Evolutionary conservation across 1,140 invertebrate species (phyloP).

Genomic region (Nephotettix cincticeps): DNA sequence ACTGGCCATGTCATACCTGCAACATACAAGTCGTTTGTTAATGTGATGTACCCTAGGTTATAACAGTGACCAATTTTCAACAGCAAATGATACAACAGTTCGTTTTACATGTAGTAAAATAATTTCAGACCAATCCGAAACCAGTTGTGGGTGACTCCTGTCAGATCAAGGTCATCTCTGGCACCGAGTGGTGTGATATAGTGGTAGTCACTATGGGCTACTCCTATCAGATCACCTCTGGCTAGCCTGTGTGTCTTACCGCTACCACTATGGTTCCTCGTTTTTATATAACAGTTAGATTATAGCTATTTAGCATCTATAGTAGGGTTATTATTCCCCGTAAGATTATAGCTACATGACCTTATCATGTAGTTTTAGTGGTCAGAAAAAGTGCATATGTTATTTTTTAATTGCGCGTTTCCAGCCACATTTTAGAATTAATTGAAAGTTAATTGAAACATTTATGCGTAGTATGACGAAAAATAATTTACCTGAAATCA

Average conservation of each 20-base stretch:
- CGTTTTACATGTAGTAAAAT: no score
- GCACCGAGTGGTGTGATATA: background rate
- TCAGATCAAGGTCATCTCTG: no score
- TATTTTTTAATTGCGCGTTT: background rate
- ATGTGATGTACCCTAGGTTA: background rate
- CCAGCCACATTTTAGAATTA: background rate
- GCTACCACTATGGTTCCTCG: no score
- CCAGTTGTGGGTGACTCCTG: no score
- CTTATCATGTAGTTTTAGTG: background rate
- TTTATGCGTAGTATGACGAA: background rate
- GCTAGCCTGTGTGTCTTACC: no score
- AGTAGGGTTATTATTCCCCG: background rate
- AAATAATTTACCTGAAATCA: constrained; percentile 47
- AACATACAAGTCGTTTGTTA: constrained; percentile 21
- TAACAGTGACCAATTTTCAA: no score
- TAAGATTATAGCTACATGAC: background rate
- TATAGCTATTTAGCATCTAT: background rate
- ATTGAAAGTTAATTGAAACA: background rate
- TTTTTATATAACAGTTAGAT: no score
- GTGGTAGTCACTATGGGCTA: background rate
- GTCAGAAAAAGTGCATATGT: background rate
- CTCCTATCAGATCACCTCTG: no score
- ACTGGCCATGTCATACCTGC: constrained; percentile 82
- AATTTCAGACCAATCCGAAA: no score
- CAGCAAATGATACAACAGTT: no score